Conservation (phyloP, 2,888 invertebrate species). For the Camponotus fellah region DNA sequence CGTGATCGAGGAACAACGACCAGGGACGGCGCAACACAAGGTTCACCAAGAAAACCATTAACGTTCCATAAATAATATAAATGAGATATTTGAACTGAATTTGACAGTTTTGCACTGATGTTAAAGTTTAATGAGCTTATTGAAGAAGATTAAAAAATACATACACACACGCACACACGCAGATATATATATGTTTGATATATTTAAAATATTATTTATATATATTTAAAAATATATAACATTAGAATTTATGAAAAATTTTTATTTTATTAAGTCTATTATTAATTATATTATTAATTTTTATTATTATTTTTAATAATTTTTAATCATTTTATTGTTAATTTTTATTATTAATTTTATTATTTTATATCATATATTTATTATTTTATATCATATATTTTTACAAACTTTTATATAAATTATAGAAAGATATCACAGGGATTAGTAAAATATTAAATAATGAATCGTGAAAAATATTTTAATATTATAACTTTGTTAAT, state of each 20-base stretch:
- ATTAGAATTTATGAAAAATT: background rate
- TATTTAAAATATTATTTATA: background rate
- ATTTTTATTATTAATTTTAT: too few species aligned
- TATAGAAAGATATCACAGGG: background rate
- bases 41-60: conserved; percentile 20
- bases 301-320: too few species aligned
- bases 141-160: background rate
- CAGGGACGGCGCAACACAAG: conserved; percentile 65
- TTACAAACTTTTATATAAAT: background rate
- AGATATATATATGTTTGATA: too few species aligned
- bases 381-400: too few species aligned
- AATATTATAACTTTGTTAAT: background rate
- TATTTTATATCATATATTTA: too few species aligned
- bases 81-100: background rate
- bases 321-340: too few species aligned
- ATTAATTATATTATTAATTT: too few species aligned
- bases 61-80: background rate
- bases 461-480: background rate
- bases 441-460: background rate
- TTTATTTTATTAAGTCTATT: too few species aligned
- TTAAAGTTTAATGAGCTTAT: background rate
- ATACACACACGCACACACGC: background rate
- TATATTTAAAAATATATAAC: background rate
- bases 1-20: conserved; percentile 74
- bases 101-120: background rate